These are phyloP conservation scores for Julus scanicus DNA, from an alignment of 2,888 invertebrate species.

Conservation along the genomic window DNA sequence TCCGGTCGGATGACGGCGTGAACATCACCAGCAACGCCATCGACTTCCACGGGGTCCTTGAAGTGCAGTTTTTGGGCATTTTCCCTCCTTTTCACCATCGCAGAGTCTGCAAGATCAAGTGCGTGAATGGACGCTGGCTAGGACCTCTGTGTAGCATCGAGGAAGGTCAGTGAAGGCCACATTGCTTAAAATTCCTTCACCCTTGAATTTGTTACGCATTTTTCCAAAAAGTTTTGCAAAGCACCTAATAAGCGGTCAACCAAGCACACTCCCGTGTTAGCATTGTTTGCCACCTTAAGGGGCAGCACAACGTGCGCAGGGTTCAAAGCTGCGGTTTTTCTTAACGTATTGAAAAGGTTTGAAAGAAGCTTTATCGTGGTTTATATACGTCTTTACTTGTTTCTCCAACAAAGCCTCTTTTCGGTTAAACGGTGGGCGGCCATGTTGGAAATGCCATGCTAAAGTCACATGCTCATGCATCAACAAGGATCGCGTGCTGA, in stretches of 20 bases:
- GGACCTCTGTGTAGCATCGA: slow-evolving; percentile 80
- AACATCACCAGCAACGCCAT: slow-evolving; percentile 55
- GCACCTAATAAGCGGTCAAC: background rate
- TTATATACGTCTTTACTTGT: too few species aligned
- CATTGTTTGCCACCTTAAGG: background rate
- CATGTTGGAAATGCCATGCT: too few species aligned
- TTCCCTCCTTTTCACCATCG: slow-evolving; percentile 71
- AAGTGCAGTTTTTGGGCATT: slow-evolving; percentile 81
- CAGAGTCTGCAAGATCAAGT: slow-evolving; percentile 84
- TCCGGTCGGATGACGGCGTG: slow-evolving; percentile 52
- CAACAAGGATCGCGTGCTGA: too few species aligned
- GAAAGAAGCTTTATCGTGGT: too few species aligned
- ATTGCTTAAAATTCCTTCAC: background rate
- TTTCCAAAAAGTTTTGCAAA: too few species aligned
- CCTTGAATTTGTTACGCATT: background rate
- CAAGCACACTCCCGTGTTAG: background rate
- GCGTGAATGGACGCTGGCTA: slow-evolving; percentile 85
- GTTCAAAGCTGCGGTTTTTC: too few species aligned
- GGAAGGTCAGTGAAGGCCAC: slow-evolving; percentile 71
- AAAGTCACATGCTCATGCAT: too few species aligned
- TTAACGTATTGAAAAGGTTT: too few species aligned
- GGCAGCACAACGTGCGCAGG: too few species aligned
- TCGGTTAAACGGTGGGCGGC: too few species aligned
- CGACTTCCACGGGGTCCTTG: slow-evolving; percentile 59
- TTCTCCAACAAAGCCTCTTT: too few species aligned